These are phyloP conservation scores for Heterohyrax brucei DNA, from an alignment of 2,797 vertebrate species.

Conservation along the genomic window DNA sequence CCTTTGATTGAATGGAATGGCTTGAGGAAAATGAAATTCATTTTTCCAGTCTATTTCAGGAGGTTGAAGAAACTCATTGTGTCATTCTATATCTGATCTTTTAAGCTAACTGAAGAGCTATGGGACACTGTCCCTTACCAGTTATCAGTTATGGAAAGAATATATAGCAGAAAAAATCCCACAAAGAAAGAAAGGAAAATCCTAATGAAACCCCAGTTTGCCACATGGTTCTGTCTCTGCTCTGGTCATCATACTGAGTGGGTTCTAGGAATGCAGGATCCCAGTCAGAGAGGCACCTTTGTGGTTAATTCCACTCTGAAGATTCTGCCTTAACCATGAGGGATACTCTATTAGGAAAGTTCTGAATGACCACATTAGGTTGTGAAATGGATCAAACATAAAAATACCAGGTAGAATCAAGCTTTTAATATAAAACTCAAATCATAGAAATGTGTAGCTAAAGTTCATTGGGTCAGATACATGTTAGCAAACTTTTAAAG, in stretches of 20 bases:
- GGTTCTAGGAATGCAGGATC: neutral
- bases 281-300: neutral
- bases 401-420: neutral
- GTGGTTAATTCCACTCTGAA: neutral
- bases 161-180: neutral
- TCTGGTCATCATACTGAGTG: neutral
- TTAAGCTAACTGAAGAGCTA: neutral
- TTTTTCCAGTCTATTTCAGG: slow-evolving; percentile 6
- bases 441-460: neutral
- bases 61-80: neutral
- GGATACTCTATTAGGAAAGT: neutral
- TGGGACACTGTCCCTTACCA: neutral
- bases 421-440: slow-evolving; percentile 1
- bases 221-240: neutral
- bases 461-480: neutral
- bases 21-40: neutral
- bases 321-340: neutral
- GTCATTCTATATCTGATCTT: neutral
- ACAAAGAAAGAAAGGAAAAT: neutral
- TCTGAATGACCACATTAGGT: neutral
- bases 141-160: neutral
- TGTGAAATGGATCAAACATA: neutral
- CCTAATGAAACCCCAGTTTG: neutral
- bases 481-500: slow-evolving; percentile 29
- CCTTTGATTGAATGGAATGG: neutral